Base-by-base conservation (phyloP, 2,888 invertebrate species). In the Furcula furcula region DNA sequence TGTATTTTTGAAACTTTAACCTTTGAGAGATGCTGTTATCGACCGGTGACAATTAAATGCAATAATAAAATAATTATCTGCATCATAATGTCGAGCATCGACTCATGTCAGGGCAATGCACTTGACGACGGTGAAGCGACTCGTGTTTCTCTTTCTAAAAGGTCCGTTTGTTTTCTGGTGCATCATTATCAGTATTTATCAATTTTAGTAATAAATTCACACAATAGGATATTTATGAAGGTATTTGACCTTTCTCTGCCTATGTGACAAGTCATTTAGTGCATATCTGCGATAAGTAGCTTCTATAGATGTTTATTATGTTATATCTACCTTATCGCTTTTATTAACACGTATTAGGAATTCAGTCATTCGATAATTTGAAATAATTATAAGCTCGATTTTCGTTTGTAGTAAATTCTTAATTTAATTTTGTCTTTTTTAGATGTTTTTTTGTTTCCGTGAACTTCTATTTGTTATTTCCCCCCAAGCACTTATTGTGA, bases 41-140 rank as follows among this genome's bases (percentile, higher is more conserved):
- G 38, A 41, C 13, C 41, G 42, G 37, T 58, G 56, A 55, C 60
- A 63, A 60, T 59, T 55, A 61, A 55, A 52, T 59, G 53, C 56
- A 64, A 56, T 61, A 68, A 62, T 65, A 58, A 66, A 60, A 63
- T 57, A 65, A 62, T 56, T 65, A 59, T 64, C 61, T 56, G 59
- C 50, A 45, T 49, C 53, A 50, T 46, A 52, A 37, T 59, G 52
- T 52, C 56, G 65, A 61, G 54, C 63, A 62, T 57, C 65, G 65
- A 63, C 65, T 67, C 51, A 60, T 50, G 54, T 50, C 29, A 53
- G 74, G 70, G 58, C 77, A 69, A 58, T 69, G 76, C 65, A 70
- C 76, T 53, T 40, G 39, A 44, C 55, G 67, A 67, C 69, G 66
- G 67, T 72, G 65, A 68, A 68, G 67, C 63, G 72, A 65, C 63